Percentiles rank a stretch among this genome's conserved stretches.
phyloP scores from a whole-genome alignment of 2,888 invertebrate species.

The Himalopsyche japonica region DNA sequence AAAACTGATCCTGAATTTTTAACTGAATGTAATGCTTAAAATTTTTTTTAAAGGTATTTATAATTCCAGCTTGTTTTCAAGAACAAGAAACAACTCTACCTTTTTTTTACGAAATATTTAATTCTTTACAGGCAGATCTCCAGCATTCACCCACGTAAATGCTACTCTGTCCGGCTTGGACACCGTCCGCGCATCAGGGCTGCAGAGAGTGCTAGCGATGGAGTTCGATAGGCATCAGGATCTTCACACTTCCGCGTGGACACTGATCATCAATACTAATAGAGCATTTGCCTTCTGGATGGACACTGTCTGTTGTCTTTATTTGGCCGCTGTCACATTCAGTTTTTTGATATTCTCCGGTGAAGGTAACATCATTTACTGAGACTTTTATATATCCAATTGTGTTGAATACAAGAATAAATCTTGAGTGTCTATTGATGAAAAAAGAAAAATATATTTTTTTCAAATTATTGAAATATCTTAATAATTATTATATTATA shows the following conservation, averaged over 20 bases:
- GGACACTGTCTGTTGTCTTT: constrained; percentile 62
- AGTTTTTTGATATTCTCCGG: constrained; percentile 64
- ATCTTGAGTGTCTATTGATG: constrained; percentile 8
- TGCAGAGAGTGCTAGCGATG: constrained; percentile 65
- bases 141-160: constrained; percentile 81
- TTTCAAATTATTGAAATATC: background rate
- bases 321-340: constrained; percentile 64
- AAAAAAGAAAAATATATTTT: too few species aligned
- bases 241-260: constrained; percentile 69
- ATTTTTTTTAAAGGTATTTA: too few species aligned
- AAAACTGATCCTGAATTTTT: too few species aligned
- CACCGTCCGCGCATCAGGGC: constrained; percentile 75
- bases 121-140: constrained; percentile 70
- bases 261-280: constrained; percentile 54
- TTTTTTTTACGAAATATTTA: too few species aligned
- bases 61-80: background rate
- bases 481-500: too few species aligned
- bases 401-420: too few species aligned
- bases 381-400: too few species aligned
- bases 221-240: constrained; percentile 72
- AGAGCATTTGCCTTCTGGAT: constrained; percentile 62
- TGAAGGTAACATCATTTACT: constrained; percentile 37
- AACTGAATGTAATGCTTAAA: too few species aligned
- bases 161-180: constrained; percentile 80
- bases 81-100: too few species aligned